Conservation (phyloP, 2,888 invertebrate genomes). For the Carabus problematicus region DNA sequence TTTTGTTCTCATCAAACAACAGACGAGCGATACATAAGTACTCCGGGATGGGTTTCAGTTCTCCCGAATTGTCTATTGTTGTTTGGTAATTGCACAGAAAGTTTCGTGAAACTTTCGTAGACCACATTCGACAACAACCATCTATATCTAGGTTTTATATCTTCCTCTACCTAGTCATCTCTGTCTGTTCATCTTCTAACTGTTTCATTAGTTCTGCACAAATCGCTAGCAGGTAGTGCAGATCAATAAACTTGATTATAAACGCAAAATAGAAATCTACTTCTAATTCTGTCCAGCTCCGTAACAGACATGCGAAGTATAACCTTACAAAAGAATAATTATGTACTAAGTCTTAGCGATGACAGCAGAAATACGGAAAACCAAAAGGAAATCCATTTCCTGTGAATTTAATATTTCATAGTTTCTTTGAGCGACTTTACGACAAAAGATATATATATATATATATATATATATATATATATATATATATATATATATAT, state of each 20-base stretch:
- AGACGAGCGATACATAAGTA: constrained; percentile 30
- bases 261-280: too few relatives aligned
- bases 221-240: too few relatives aligned
- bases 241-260: too few relatives aligned
- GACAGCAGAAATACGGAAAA: neutral
- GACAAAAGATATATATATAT: constrained; percentile 12
- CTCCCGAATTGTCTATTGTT: constrained; percentile 33
- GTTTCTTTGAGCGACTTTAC: constrained; percentile 27
- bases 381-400: constrained; percentile 21
- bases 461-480: constrained; percentile 4
- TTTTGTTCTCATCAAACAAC: constrained; percentile 38
- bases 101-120: constrained; percentile 1
- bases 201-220: too few relatives aligned
- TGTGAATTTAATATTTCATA: constrained; percentile 36
- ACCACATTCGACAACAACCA: constrained; percentile 19
- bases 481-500: constrained; percentile 4
- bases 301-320: too few relatives aligned
- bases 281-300: too few relatives aligned
- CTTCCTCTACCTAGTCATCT: too few relatives aligned
- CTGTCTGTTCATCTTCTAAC: neutral
- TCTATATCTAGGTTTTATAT: constrained; percentile 9
- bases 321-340: too few relatives aligned
- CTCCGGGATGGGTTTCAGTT: constrained; percentile 19
- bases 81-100: constrained; percentile 35
- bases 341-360: too few relatives aligned